phyloP scores from a whole-genome alignment of 2,888 invertebrate species.

The Drosophila buzzatii region DNA sequence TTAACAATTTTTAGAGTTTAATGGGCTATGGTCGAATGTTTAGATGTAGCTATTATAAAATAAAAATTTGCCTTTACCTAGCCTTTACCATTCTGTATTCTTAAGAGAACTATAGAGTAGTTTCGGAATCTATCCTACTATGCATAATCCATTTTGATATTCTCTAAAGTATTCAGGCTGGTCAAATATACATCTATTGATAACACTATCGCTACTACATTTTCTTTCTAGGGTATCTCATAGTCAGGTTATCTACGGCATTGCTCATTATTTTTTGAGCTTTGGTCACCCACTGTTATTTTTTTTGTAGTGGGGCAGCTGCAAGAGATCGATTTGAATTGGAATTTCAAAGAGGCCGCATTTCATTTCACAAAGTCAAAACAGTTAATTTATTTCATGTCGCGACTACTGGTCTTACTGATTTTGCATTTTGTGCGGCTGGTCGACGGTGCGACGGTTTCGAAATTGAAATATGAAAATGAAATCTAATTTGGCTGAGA shows the following conservation, averaged over 20 bases:
- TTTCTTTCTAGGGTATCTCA: conserved; percentile 29
- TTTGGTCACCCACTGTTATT: conserved; percentile 45
- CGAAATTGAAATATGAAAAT: conserved; percentile 82
- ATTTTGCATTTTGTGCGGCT: conserved; percentile 78
- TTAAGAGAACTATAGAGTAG: too few relatives aligned
- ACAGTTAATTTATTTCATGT: conserved; percentile 84
- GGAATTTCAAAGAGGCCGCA: conserved; percentile 79
- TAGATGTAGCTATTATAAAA: not conserved
- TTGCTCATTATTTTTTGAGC: conserved; percentile 20
- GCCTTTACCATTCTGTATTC: too few relatives aligned
- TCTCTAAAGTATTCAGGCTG: not conserved
- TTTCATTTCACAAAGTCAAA: conserved; percentile 83
- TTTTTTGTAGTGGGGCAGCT: conserved; percentile 22
- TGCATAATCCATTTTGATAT: too few relatives aligned
- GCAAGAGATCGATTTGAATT: conserved; percentile 62
- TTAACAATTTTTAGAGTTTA: too few relatives aligned
- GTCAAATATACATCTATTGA: not conserved
- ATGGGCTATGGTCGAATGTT: too few relatives aligned
- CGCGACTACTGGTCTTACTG: conserved; percentile 85
- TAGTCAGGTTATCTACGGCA: conserved; percentile 4
- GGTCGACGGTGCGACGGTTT: conserved; percentile 44
- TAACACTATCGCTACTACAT: not conserved
- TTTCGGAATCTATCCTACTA: too few relatives aligned
- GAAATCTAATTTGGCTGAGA: conserved; percentile 67
- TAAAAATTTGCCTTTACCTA: too few relatives aligned